Base-by-base conservation (phyloP, 2,113 vertebrate genomes). In the Cromileptes altivelis region DNA sequence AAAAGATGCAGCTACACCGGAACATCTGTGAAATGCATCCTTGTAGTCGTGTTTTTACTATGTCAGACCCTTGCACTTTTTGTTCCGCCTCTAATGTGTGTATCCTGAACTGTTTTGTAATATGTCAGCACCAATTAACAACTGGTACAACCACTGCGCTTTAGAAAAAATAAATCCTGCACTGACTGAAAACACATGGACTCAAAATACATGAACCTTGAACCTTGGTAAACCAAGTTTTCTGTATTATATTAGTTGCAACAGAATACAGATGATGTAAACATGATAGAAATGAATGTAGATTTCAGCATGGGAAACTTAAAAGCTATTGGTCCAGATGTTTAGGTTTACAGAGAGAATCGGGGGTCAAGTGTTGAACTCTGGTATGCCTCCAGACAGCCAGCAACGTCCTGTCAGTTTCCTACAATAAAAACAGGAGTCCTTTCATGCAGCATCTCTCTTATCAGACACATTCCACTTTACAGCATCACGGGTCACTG, bases 111-210 rank as follows among this genome's bases (percentile, higher is more conserved):
- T 13, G 40, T 27, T 77, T 60, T 53, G 11, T 63, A n/a, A 50
- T 8, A 23, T 19, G 49, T 6, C 63, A 81, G 21, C 60, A 61
- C 42, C 21, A 77, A 27, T 68, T 72, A 80, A 72, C 18, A 84
- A 74, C 57, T 23, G 65, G 18, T 52, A 50, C 45, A 84, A 52
- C 33, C 9, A 10, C 2, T 53, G 55, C 19, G 63, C 63, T 30
- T 45, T 2, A 45, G 42, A 3, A 45, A 45, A 45, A 45, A 45
- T 11, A 45, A 45, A 12, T 12, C 42, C 42, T 53, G 14, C 0
- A 7, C 65, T 78, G 60, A 87, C 84, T 80, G 27, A 75, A 84
- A 87, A 25, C 84, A 85, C 68, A 80, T 49, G 80, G 40, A 69
- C 37, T 52, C 30, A 80, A 60, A 63, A 62, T 37, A 70, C 40